Evolutionary conservation across 2,888 invertebrate genomes (phyloP).

Genomic region (Falcaria lacertinaria): DNA sequence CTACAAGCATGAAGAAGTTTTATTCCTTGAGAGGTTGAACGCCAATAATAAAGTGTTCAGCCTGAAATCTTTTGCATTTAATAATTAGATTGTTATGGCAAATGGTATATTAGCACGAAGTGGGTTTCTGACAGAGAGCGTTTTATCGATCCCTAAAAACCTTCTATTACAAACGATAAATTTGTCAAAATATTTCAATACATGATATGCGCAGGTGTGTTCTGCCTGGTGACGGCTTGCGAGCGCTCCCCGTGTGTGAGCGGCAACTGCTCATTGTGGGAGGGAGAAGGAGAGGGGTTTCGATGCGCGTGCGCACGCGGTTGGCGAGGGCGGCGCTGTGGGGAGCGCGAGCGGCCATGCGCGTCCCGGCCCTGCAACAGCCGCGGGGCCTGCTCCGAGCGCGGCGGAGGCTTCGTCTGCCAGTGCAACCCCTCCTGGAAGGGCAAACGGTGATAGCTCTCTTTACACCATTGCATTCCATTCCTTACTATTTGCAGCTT

Average conservation of each 20-base stretch:
- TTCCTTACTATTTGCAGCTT: no score
- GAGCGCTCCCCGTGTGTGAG: slow-evolving; percentile 85
- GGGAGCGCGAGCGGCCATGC: slow-evolving; percentile 84
- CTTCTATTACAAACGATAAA: no score
- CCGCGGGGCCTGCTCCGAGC: slow-evolving; percentile 85
- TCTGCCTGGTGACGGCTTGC: slow-evolving; percentile 88
- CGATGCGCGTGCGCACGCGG: slow-evolving; percentile 84
- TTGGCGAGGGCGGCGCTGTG: slow-evolving; percentile 84
- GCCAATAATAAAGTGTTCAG: no score
- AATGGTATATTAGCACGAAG: no score
- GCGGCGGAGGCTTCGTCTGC: slow-evolving; percentile 83
- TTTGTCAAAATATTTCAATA: no score
- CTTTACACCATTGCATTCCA: no score
- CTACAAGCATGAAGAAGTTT: no score
- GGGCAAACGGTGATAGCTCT: slow-evolving; percentile 72
- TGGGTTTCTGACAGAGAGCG: no score
- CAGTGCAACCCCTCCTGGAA: slow-evolving; percentile 88
- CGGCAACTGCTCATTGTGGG: slow-evolving; percentile 81
- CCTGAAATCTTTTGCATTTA: no score
- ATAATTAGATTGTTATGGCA: no score
- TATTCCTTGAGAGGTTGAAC: no score
- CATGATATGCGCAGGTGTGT: slow-evolving; percentile 76
- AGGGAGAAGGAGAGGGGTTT: slow-evolving; percentile 52
- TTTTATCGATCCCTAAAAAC: no score
- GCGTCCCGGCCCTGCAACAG: slow-evolving; percentile 86